A percentile compares a stretch with the other conserved stretches of the same genome.
Evolutionary conservation across 2,888 invertebrate genomes (phyloP).

Genomic region (Ecliptopera silaceata): DNA sequence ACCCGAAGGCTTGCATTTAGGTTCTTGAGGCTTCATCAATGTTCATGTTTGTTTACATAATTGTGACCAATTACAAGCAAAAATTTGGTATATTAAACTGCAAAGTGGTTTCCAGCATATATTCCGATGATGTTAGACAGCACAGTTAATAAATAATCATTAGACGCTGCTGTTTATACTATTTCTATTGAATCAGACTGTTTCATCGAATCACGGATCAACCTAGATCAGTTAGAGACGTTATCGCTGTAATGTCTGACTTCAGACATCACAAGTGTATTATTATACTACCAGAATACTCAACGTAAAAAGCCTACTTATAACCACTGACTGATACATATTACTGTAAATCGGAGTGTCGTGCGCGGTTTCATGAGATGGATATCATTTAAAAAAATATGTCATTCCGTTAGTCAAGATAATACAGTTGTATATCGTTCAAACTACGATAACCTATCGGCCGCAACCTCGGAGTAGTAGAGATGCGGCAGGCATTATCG

Average conservation of each 20-base stretch:
- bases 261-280: constrained; percentile 45
- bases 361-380: constrained; percentile 67
- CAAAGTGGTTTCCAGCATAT: constrained; percentile 12
- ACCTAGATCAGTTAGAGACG: constrained; percentile 38
- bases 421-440: constrained; percentile 69
- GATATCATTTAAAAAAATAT: constrained; percentile 72
- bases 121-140: constrained; percentile 28
- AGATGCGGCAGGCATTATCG: constrained; percentile 75
- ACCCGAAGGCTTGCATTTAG: constrained; percentile 23
- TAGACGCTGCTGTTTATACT: constrained; percentile 39
- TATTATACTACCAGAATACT: constrained; percentile 47
- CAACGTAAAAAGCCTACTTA: constrained; percentile 56
- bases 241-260: constrained; percentile 42
- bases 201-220: constrained; percentile 32
- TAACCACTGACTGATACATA: constrained; percentile 61
- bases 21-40: constrained; percentile 27
- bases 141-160: constrained; percentile 41
- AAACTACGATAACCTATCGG: constrained; percentile 75
- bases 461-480: constrained; percentile 55
- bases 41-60: constrained; percentile 19
- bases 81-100: too few species aligned
- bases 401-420: constrained; percentile 70
- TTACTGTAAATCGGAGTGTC: constrained; percentile 66
- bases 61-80: not conserved
- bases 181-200: constrained; percentile 28